Conservation (phyloP, 2,888 invertebrate species). For the Stenodema calcarata region DNA sequence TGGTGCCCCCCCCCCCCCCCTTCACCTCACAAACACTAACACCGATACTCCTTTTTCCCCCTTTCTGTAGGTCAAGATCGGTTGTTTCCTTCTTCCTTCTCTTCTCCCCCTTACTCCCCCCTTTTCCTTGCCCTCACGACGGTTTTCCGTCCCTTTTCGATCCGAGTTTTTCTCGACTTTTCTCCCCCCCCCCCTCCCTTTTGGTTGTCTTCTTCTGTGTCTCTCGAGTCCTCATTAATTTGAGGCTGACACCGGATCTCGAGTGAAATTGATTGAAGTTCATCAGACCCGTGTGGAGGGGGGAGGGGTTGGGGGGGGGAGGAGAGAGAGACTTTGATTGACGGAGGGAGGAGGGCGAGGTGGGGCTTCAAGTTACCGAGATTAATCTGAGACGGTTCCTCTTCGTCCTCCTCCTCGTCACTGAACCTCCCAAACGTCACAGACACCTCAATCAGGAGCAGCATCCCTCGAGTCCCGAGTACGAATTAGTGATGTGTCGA, state of each 20-base stretch:
- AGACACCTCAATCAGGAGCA: no score
- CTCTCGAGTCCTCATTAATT: background rate
- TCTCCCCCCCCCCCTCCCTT: background rate
- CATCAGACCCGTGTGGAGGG: no score
- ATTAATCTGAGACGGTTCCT: background rate
- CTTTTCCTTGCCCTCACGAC: background rate
- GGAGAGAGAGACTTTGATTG: background rate
- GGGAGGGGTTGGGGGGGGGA: background rate
- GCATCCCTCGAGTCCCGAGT: no score
- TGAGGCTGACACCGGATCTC: background rate
- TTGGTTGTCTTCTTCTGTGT: background rate
- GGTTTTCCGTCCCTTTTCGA: background rate
- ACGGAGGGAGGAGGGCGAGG: background rate
- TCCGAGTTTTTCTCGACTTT: background rate
- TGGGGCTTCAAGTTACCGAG: background rate
- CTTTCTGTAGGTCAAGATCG: conserved; percentile 23
- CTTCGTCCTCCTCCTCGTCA: no score
- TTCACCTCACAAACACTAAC: background rate
- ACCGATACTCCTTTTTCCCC: background rate
- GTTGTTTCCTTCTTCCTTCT: background rate
- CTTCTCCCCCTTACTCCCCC: background rate
- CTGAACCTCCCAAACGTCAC: no score
- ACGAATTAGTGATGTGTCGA: no score
- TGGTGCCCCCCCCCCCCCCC: background rate
- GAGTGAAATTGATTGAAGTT: background rate